A percentile compares a stretch with the other conserved stretches of the same genome.
Evolutionary conservation across 1,140 invertebrate genomes (phyloP).

Genomic region (Cryptotermes secundus): DNA sequence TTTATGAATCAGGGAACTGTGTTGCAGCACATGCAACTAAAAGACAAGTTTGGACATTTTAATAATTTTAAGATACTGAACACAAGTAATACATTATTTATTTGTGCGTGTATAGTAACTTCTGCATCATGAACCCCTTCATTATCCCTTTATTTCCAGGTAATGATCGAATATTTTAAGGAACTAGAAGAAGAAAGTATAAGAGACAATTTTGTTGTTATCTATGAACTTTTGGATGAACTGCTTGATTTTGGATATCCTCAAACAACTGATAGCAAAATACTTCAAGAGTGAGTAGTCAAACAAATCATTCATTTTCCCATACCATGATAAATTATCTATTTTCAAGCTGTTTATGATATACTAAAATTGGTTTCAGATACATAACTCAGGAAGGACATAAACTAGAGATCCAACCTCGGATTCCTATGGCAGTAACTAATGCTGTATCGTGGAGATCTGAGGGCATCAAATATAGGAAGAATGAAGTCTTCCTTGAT

Average conservation of each 20-base stretch:
- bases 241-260: slow-evolving; percentile 99
- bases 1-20: too few species aligned
- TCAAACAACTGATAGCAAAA: slow-evolving; percentile 98
- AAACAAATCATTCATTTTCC: too few species aligned
- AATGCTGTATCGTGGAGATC: slow-evolving; percentile 99
- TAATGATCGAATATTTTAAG: slow-evolving; percentile 99
- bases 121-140: neutral
- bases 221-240: slow-evolving; percentile 98
- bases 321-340: too few species aligned
- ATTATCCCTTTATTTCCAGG: slow-evolving; percentile 50
- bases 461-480: slow-evolving; percentile 98
- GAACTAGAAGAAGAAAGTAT: slow-evolving; percentile 99
- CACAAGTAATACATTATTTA: too few species aligned
- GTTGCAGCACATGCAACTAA: too few species aligned
- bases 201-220: slow-evolving; percentile 98
- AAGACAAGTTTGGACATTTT: too few species aligned
- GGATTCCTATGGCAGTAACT: slow-evolving; percentile 98
- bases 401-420: slow-evolving; percentile 93
- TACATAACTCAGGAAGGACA: slow-evolving; percentile 97
- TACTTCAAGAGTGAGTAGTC: slow-evolving; percentile 85
- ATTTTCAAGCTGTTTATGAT: neutral
- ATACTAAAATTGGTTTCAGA: slow-evolving; percentile 37
- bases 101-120: neutral
- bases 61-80: too few species aligned
- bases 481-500: slow-evolving; percentile 99